Percentiles rank a stretch among this genome's conserved stretches.
phyloP scores from a whole-genome alignment of 1,140 invertebrate genomes.

The Lethrus apterus region DNA sequence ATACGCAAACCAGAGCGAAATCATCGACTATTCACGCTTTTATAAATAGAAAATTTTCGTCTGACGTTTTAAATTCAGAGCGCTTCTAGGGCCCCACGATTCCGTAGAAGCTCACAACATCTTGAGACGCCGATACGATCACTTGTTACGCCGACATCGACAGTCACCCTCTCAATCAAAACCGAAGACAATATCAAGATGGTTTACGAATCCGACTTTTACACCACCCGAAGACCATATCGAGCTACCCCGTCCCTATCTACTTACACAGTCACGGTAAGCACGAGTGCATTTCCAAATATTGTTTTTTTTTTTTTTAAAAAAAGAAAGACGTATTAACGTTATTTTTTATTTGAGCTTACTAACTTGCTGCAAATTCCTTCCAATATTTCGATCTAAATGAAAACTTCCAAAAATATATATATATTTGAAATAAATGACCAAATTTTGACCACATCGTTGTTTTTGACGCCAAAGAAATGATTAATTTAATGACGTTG shows the following conservation, averaged over 20 bases:
- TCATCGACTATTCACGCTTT: conserved; percentile 9
- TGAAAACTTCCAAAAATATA: no score
- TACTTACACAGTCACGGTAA: conserved; percentile 74
- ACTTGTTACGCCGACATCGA: conserved; percentile 3
- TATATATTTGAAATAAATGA: no score
- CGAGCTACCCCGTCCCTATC: conserved; percentile 57
- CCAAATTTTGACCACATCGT: no score
- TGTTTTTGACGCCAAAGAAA: no score
- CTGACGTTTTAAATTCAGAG: conserved; percentile 28
- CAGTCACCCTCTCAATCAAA: conserved; percentile 9
- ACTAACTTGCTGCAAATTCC: no score
- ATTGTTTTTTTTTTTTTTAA: no score
- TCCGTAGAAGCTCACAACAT: conserved; percentile 32
- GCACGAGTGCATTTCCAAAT: no score
- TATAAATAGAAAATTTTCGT: conserved; percentile 19
- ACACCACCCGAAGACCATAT: conserved; percentile 76
- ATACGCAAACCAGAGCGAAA: no score
- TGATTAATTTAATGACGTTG: no score
- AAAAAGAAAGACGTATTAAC: no score
- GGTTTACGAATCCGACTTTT: conserved; percentile 86
- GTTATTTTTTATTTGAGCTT: no score
- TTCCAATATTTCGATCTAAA: no score
- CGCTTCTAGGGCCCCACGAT: conserved; percentile 24
- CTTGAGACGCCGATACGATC: conserved; percentile 29
- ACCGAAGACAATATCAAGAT: conserved; percentile 47